Conservation (phyloP, 2,113 vertebrate genomes). For the Neopipo cinnamomea region DNA sequence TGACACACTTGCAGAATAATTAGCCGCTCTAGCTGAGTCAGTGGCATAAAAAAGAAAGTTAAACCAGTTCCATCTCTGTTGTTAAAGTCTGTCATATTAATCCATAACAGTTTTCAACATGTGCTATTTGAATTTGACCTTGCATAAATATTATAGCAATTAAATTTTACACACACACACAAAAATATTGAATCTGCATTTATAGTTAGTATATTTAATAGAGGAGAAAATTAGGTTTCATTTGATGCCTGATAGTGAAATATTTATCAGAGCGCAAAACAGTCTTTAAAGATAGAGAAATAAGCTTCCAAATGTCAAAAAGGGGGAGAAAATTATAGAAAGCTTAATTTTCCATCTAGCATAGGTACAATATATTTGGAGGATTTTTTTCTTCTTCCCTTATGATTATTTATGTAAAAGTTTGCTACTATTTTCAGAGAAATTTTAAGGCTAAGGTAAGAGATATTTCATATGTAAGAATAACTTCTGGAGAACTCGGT, state of each 20-base stretch:
- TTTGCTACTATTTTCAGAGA: not conserved
- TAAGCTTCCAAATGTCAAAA: not conserved
- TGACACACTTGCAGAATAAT: not conserved
- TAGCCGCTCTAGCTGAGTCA: not conserved
- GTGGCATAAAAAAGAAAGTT: not conserved
- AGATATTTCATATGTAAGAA: not conserved
- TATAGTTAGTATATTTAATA: not conserved
- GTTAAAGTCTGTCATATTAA: not conserved
- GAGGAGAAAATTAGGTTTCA: conserved; percentile 1
- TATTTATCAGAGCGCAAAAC: not conserved
- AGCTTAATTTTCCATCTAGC: not conserved
- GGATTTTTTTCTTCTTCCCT: not conserved
- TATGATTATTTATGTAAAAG: not conserved
- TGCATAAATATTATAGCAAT: not conserved
- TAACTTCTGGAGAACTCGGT: rapidly evolving
- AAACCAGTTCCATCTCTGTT: not conserved
- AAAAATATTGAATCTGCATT: not conserved
- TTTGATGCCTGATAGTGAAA: not conserved
- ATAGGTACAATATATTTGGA: not conserved
- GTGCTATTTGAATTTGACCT: not conserved
- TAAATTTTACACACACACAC: not conserved
- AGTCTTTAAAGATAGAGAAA: not conserved
- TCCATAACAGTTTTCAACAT: not conserved
- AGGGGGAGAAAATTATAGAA: not conserved
- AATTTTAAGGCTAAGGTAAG: not conserved